These are phyloP conservation scores for Drosophila virilis DNA, from an alignment of 1,140 invertebrate genomes.

Conservation along the genomic window DNA sequence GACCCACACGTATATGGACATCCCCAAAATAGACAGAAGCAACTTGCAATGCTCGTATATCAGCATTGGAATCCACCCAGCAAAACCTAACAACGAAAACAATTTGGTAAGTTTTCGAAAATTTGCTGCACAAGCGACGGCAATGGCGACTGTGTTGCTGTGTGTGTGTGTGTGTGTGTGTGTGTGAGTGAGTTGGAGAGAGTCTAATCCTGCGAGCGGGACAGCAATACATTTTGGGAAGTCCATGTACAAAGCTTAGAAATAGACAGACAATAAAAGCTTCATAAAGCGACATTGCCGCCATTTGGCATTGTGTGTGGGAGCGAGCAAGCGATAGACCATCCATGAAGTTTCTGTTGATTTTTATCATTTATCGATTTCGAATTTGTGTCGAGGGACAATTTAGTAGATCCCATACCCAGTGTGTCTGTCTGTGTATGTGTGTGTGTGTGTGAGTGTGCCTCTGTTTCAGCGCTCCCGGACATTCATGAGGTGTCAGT, in stretches of 20 bases:
- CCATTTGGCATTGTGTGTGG: slow-evolving; percentile 55
- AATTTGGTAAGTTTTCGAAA: slow-evolving; percentile 83
- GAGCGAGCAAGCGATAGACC: slow-evolving; percentile 36
- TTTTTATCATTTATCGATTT: slow-evolving; percentile 84
- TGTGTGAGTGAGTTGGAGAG: slow-evolving; percentile 42
- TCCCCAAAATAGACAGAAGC: slow-evolving; percentile 48
- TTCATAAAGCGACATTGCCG: slow-evolving; percentile 76
- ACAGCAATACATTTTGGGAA: slow-evolving; percentile 52
- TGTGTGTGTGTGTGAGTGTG: slow-evolving; percentile 11
- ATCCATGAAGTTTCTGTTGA: slow-evolving; percentile 82
- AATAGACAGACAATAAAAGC: slow-evolving; percentile 83
- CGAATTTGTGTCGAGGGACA: slow-evolving; percentile 83
- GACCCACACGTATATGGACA: slow-evolving; percentile 53
- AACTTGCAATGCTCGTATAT: slow-evolving; percentile 70
- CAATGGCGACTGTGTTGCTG: slow-evolving; percentile 3
- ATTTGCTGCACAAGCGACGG: slow-evolving; percentile 65
- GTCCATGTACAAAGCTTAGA: slow-evolving; percentile 83
- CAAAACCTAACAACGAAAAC: slow-evolving; percentile 79
- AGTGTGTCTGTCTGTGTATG: slow-evolving; percentile 4
- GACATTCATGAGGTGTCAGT: slow-evolving; percentile 78
- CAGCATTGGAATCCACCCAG: slow-evolving; percentile 81
- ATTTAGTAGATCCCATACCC: slow-evolving; percentile 61
- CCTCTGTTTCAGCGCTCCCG: slow-evolving; percentile 24
- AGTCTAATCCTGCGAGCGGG: slow-evolving; percentile 51
- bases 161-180: slow-evolving; percentile 21